A percentile compares a stretch with the other conserved stretches of the same genome.
These are phyloP conservation scores for Cairina moschata DNA, from an alignment of 2,113 vertebrate genomes.

Conservation along the genomic window DNA sequence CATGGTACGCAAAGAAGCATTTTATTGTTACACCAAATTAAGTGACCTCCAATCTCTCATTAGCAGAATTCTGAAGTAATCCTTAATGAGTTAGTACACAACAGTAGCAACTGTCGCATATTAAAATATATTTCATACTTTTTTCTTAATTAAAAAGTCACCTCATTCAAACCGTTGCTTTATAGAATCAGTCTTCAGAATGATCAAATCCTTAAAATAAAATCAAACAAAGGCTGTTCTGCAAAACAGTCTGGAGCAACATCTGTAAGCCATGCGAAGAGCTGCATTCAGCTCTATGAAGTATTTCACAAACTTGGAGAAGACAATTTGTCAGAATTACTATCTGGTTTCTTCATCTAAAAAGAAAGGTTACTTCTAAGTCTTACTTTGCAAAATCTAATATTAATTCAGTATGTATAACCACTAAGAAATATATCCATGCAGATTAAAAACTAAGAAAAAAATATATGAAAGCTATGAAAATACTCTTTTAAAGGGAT, in stretches of 20 bases:
- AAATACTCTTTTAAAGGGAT: background rate
- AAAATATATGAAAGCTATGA: background rate
- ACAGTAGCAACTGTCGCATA: background rate
- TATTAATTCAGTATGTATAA: background rate
- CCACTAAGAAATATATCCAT: background rate
- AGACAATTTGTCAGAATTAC: background rate
- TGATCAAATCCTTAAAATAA: background rate
- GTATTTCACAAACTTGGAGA: background rate
- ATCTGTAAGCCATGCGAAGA: background rate
- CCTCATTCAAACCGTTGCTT: background rate
- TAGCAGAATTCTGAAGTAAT: background rate
- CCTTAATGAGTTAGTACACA: background rate
- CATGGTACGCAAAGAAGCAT: rapidly evolving
- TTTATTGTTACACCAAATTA: background rate
- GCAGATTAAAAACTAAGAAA: background rate
- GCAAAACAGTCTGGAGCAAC: background rate
- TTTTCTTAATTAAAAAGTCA: background rate
- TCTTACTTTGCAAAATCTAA: background rate
- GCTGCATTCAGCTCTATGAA: background rate
- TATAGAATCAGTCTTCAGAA: background rate
- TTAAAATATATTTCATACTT: background rate
- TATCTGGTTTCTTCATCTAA: background rate
- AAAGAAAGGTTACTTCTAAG: background rate
- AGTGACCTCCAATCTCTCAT: background rate
- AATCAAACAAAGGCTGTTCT: background rate